Evolutionary conservation across 2,888 invertebrate species (phyloP), one percentile per base, ranked within the genome.

Genomic region (Leptothorax acervorum): DNA sequence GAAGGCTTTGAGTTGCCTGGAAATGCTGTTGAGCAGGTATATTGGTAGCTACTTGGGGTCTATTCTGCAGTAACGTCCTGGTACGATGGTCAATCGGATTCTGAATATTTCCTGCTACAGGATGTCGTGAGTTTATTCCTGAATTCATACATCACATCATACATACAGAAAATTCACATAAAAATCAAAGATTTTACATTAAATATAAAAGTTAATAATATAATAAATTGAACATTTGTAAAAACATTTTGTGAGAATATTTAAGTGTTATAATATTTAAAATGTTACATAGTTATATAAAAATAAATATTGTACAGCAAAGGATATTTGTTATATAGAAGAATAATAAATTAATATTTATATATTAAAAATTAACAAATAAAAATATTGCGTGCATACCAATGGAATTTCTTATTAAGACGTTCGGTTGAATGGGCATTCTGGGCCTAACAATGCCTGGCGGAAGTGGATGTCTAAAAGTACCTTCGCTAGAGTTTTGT

Each of bases 391-490:
- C 6, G 18, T 45, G 65, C 83, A 68, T 91, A 94, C 94, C 94
- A 71, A 93, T 91, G 63, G 93, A 90, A 90, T 92, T 94, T 81
- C 95, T 91, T 75, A 94, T 93, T 31, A 94, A 85, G 23, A 93
- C 91, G 65, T 94, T 94, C 1, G 93, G 91, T 88, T 93, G 94
- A 62, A 93, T 87, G 18, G 96, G 95, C 92, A 95, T 94, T 85
- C 96, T 95, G 8, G 96, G 96, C 89, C 96, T 95, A 9, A 95
- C 95, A 63, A 96, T 95, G 86, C 95, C 95, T 48, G 96, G 96
- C 12, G 97, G 97, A 90, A 97, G 95, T 12, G 97, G 97, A 90
- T 97, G 97, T 12, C 97, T 96, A 94, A 97, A 97, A 48, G 96
- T 97, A 82, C 96, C 96, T 62, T 96, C 97, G 8, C 95, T 96